Base-by-base conservation (phyloP, 2,113 vertebrate species). In the Ophiodon elongatus region DNA sequence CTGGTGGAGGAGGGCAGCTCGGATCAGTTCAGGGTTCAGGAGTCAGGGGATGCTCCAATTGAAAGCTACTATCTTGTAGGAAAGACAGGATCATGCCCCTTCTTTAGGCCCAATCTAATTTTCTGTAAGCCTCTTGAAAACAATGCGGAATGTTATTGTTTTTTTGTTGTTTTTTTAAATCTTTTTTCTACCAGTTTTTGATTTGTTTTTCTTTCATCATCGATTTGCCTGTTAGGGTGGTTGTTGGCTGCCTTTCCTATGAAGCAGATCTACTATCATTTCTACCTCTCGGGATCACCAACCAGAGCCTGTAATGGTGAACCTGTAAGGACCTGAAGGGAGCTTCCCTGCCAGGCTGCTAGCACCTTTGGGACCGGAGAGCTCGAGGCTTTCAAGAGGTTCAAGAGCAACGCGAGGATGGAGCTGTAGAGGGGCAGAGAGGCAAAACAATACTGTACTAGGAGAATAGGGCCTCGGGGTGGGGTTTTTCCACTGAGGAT, bases 361-460 rank as follows among this genome's bases (percentile, higher is more conserved):
- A 73, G 68, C 68, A 66, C 47, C 81, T 78, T 59, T 74, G 73
- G 64, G 76, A 85, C 13, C 4, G 37, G 35, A 54, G 70, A 80
- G 84, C 76, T 86, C 0, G 6, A 82, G 80, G 87, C 50, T 82
- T 73, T 80, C 54, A 62, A 70, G 13, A 79, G 23, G 14, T 73
- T 77, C 39, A 65, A 19, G 31, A 72, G 73, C 47, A 79, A 35
- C 4, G 1, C 3, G 41, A 68, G 37, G 64, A 69, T 73, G 56
- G 60, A 78, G 45, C 73, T 43, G 41, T 11, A 56, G 19, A 27
- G 52, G 23, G 27, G 50, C 52, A 67, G 52, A 69, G 56, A 65
- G 8, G 10, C 13, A 43, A 56, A 73, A 47, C 1, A 37, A 41
- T 11, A 59, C 13, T 54, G 7, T 41, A 27, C 11, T n/a, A 8